phyloP scores from a whole-genome alignment of 2,113 vertebrate species.

The Holacanthus passer region DNA sequence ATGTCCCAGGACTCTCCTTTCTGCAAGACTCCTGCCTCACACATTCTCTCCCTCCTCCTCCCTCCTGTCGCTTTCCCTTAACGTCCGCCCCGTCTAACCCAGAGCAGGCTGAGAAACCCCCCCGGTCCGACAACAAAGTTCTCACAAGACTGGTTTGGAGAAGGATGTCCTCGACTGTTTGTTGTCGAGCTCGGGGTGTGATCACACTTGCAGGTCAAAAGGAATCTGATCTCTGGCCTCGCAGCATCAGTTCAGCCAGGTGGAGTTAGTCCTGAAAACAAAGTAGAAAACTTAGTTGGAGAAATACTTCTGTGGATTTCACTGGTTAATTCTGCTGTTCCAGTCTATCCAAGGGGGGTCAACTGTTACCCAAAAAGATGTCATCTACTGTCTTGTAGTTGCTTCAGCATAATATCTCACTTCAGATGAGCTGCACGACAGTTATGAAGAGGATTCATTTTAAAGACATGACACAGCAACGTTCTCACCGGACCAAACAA shows the following conservation, averaged over 20 bases:
- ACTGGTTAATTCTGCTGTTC: background rate
- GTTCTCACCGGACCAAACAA: background rate
- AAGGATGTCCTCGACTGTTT: conserved; percentile 24
- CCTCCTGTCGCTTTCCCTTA: conserved; percentile 39
- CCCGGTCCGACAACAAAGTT: background rate
- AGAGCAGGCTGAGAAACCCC: conserved; percentile 15
- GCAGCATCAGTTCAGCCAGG: background rate
- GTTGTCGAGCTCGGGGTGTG: conserved; percentile 36
- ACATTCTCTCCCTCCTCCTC: conserved; percentile 29
- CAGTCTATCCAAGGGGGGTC: background rate
- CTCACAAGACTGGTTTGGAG: conserved; percentile 30
- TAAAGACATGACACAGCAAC: background rate
- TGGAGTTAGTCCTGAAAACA: background rate
- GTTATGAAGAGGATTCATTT: background rate
- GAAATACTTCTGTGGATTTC: background rate
- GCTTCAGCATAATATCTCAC: background rate
- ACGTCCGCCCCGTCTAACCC: background rate
- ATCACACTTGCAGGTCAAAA: conserved; percentile 54
- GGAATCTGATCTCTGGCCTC: conserved; percentile 10
- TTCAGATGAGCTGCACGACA: background rate
- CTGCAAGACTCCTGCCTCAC: conserved; percentile 30
- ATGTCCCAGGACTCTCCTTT: conserved; percentile 38
- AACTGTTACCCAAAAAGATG: background rate
- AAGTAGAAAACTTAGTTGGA: background rate
- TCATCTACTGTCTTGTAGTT: background rate